phyloP scores from a whole-genome alignment of 2,797 vertebrate species.

The Toxotes lorentzi region DNA sequence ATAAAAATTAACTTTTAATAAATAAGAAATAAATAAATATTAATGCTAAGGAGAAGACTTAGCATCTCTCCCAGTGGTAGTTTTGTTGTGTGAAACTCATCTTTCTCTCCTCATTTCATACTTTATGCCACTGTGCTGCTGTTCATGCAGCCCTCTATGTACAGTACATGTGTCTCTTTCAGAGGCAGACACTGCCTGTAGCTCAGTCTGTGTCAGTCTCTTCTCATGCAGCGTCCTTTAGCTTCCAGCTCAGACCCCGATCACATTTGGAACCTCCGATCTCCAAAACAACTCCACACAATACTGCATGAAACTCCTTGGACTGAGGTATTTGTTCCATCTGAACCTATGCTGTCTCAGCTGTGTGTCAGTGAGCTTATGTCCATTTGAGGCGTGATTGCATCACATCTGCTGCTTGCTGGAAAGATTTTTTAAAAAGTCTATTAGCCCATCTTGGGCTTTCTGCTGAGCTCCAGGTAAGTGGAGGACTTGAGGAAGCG shows the following conservation, averaged over 20 bases:
- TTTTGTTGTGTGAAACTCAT: slow-evolving; percentile 54
- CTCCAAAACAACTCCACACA: slow-evolving; percentile 18
- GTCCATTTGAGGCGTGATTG: slow-evolving; percentile 11
- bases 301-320: slow-evolving; percentile 10
- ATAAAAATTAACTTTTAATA: slow-evolving; percentile 62
- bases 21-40: slow-evolving; percentile 76
- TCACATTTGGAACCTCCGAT: background rate
- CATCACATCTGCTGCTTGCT: background rate
- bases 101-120: background rate
- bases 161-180: slow-evolving; percentile 25
- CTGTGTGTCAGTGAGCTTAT: slow-evolving; percentile 31
- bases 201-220: slow-evolving; percentile 24
- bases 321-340: slow-evolving; percentile 35
- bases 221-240: slow-evolving; percentile 31
- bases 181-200: slow-evolving; percentile 1
- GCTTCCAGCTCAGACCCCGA: slow-evolving; percentile 19
- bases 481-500: slow-evolving; percentile 90
- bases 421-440: background rate
- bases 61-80: slow-evolving; percentile 45
- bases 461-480: slow-evolving; percentile 79
- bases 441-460: slow-evolving; percentile 62
- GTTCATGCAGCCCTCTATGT: slow-evolving; percentile 12
- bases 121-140: slow-evolving; percentile 16
- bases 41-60: slow-evolving; percentile 25
- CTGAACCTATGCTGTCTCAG: slow-evolving; percentile 28